A percentile compares a stretch with the other conserved stretches of the same genome.
These are phyloP conservation scores for Muscicapa comitata DNA, from an alignment of 2,797 vertebrate genomes.

Conservation along the genomic window DNA sequence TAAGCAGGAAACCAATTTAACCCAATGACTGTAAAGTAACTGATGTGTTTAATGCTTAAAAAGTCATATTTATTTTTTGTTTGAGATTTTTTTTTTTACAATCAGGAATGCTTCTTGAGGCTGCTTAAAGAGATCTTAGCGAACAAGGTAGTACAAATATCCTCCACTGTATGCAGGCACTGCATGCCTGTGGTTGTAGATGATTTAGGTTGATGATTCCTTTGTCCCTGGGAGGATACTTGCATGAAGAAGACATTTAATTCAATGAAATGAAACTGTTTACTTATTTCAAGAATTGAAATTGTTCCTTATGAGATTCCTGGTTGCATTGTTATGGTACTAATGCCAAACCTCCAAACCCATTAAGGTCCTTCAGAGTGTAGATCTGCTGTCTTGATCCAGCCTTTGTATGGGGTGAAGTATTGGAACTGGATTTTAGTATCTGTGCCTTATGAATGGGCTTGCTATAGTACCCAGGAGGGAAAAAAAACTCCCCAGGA, in stretches of 20 bases:
- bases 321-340: neutral
- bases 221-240: neutral
- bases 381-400: fast-evolving
- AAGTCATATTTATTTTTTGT: neutral
- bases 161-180: neutral
- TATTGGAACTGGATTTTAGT: neutral
- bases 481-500: neutral
- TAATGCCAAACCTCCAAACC: neutral
- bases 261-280: neutral
- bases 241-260: neutral
- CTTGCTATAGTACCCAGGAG: neutral
- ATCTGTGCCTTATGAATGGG: neutral
- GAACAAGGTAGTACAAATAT: neutral
- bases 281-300: neutral
- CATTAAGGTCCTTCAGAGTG: neutral
- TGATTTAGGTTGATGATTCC: neutral
- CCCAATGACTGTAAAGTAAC: neutral
- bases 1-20: neutral
- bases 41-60: neutral
- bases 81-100: neutral
- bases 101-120: neutral
- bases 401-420: neutral
- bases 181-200: neutral
- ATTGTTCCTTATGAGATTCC: neutral
- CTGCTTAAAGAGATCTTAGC: neutral